Evolutionary conservation across 2,888 invertebrate genomes (phyloP), one percentile per base, ranked within the genome.

Genomic region (Unio pictorum): DNA sequence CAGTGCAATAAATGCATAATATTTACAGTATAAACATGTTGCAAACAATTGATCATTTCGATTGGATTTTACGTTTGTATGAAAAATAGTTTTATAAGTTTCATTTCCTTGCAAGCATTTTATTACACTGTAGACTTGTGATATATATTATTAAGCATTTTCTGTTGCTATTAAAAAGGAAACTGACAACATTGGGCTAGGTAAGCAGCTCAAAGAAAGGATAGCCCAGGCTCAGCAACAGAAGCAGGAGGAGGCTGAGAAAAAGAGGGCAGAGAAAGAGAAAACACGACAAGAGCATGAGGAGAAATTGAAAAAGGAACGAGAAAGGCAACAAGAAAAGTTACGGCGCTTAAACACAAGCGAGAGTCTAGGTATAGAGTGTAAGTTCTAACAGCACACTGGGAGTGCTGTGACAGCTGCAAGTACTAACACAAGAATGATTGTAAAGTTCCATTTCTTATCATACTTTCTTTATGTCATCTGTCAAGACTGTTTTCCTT

Each of bases 311-410:
- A 75, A 78, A 67, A 81, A 82, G 68, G 85, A 85, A 71, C 66
- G 82, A 30, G 86, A 85, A 73, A 70, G 83, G 67, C 83, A 84
- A 70, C 84, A 84, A 67, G 82, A 86, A 74, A 86, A 84, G 61
- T 72, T 85, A 23, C 74, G 79, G 61, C 78, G 81, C 23, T 70
- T 84, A 56, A 83, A 82, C 69, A 84, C 82, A 57, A 83, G 81
- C 60, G 84, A 84, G 62, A 83, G 83, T 74, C 71, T 85, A 70
- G 80, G 76, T 78, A 80, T 77, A 63, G 80, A 78, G 69, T 75
- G 80, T 80, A 78, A 80, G 78, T 78, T 57, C 15, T 45, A 45
- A 45, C 45, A 45, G 45, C 15, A 45, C 45, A 45, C 15, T 45
- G 45, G 45, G 45, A 45, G 45, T 45, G 45, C 15, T 45, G 45